These are phyloP conservation scores for Thysanoteuthis rhombus DNA, from an alignment of 2,888 invertebrate genomes.

Conservation along the genomic window DNA sequence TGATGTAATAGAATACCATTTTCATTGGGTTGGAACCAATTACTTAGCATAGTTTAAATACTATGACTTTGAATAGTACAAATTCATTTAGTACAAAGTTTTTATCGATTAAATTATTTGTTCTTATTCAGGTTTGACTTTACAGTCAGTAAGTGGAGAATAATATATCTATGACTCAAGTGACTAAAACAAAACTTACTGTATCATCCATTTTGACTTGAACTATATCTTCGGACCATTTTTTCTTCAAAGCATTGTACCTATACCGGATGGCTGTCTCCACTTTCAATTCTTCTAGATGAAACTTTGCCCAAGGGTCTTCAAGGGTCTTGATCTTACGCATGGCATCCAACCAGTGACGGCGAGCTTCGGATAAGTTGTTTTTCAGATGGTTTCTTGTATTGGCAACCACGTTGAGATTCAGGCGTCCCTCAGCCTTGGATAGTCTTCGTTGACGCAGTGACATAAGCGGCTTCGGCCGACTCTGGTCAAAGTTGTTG, in stretches of 20 bases:
- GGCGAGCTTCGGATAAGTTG: constrained; percentile 30
- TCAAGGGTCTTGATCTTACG: constrained; percentile 57
- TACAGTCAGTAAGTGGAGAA: too few relatives aligned
- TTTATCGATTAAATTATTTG: too few relatives aligned
- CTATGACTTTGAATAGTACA: too few relatives aligned
- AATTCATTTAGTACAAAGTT: too few relatives aligned
- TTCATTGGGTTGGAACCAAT: too few relatives aligned
- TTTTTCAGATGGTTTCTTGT: constrained; percentile 1
- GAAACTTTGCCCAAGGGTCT: constrained; percentile 71
- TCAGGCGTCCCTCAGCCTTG: constrained; percentile 42
- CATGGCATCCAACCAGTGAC: constrained; percentile 59
- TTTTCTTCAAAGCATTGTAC: constrained; percentile 70
- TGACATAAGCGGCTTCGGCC: constrained; percentile 50
- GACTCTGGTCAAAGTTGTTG: constrained; percentile 37
- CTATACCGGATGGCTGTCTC: constrained; percentile 70
- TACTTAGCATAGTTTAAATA: too few relatives aligned
- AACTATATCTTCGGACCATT: constrained; percentile 71
- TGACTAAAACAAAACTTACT: constrained; percentile 47
- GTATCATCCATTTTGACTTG: constrained; percentile 70
- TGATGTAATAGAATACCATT: too few relatives aligned
- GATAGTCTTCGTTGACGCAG: constrained; percentile 55
- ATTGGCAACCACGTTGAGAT: background rate
- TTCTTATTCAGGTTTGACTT: too few relatives aligned
- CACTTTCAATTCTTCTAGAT: constrained; percentile 68
- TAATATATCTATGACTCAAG: background rate